Evolutionary conservation across 2,797 vertebrate genomes (phyloP), one percentile per base, ranked within the genome.

Genomic region (Champsocephalus gunnari): DNA sequence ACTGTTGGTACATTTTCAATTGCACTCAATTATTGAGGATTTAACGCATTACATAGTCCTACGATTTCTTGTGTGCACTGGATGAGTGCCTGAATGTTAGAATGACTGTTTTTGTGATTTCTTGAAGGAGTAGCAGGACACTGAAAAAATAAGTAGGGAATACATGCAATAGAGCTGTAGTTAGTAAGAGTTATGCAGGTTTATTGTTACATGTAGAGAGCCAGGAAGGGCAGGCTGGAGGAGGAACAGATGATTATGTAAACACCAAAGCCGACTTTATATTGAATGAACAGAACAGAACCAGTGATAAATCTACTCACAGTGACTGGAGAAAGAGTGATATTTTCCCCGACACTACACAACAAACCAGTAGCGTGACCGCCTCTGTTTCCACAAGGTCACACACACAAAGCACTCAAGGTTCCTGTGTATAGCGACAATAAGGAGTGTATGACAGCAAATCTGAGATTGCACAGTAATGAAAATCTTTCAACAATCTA

Each of bases 371-470:
- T 19, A 38, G 59, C 57, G 80, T 24, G 21, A n/a, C 59, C 16
- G 2, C 53, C 43, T 74, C 48, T 67, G 59, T 75, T 86, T 56
- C 21, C 34, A 64, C 48, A 53, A 75, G 45, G 57, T 61, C 74
- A 66, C 83, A 66, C 83, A 66, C 55, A n/a, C 12, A 51, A 51
- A 9, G 19, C 43, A 67, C 82, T 87, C 75, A 58, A 75, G 73
- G 66, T 77, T 81, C 58, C 82, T 83, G 85, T 45, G 24, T 59
- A 48, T 50, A 2, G 14, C 41, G 14, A 49, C 48, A 48, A 13
- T 4, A 16, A 24, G 11, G 32, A 51, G 14, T 47, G 59, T 14
- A 2, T 68, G 41, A 12, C 12, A 14, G 32, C 44, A 21, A 49
- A 21, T 48, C 51, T 69, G 59, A 38, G 47, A 64, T 49, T 50